Conservation (phyloP, 2,113 vertebrate genomes). For the Ploceus nigricollis region DNA sequence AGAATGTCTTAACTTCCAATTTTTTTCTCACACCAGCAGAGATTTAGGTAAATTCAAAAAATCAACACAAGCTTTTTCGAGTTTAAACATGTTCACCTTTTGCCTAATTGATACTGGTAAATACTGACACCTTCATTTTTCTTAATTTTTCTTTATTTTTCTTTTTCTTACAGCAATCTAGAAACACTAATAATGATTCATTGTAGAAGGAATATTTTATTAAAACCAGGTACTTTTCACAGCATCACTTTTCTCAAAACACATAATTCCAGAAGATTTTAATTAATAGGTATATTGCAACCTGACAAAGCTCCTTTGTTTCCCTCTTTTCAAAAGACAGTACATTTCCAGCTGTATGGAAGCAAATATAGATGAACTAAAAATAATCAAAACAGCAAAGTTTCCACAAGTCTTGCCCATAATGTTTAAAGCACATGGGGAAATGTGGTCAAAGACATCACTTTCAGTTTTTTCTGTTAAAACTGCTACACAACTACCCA, state of each 20-base stretch:
- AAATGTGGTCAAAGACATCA: neutral
- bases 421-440: neutral
- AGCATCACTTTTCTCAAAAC: neutral
- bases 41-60: neutral
- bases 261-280: neutral
- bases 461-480: neutral
- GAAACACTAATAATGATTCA: neutral
- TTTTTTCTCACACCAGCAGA: neutral
- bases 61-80: neutral
- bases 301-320: neutral
- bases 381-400: neutral
- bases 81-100: neutral
- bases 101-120: neutral
- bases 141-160: neutral
- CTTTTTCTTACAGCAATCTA: neutral
- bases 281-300: neutral
- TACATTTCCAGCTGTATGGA: neutral
- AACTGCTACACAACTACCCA: neutral
- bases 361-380: neutral
- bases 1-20: neutral
- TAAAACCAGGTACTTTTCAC: neutral
- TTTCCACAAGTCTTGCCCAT: neutral
- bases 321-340: neutral
- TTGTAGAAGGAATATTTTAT: neutral
- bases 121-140: neutral